Base-by-base conservation (phyloP, 2,113 vertebrate species). In the Archocentrus centrarchus region DNA sequence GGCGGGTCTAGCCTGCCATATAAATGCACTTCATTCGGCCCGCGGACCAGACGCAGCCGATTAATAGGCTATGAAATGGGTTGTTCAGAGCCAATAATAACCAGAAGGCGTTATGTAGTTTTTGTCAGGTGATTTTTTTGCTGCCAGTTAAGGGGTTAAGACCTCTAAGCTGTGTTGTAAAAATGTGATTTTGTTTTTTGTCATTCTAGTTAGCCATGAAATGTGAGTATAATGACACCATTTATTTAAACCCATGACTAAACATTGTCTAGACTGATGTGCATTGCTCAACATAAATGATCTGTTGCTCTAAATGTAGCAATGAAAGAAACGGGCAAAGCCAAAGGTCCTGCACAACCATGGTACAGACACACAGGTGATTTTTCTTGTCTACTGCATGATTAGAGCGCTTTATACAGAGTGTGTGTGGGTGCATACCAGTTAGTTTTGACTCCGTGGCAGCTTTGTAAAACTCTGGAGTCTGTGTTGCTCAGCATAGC, bases 191-290 rank as follows among this genome's bases (percentile, higher is more conserved):
- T 57, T 50, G 10, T 50, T 39, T 18, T 64, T 22, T 81, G 59
- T 87, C 58, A 84, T 20, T 55, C 47, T 59, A 18, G 20, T 59
- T 70, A 78, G 8, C 5, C 9, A 9, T 66, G 41, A 83, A 77
- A 87, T 59, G 53, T 60, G 62, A 88, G 37, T 39, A 47, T 37
- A 79, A 78, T 20, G 70, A 50, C 64, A 76, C 58, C 20, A 79
- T 5, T n/a, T 41, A 22, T 60, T 83, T 80, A 84, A 77, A 81
- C 70, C 80, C 41, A 27, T 86, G 77, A 92, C 61, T 35, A 89
- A 90, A 84, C 2, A 11, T 5, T 82, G 81, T 89, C 82, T 89
- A 75, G 88, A 80, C 86, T 50, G 27, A 55, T 59, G 11, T 6
- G 30, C 13, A 30, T 62, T 47, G 64, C 47, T 75, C 20, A 39